Base-by-base conservation (phyloP, 1,140 invertebrate species). In the Drosophila melanica region DNA sequence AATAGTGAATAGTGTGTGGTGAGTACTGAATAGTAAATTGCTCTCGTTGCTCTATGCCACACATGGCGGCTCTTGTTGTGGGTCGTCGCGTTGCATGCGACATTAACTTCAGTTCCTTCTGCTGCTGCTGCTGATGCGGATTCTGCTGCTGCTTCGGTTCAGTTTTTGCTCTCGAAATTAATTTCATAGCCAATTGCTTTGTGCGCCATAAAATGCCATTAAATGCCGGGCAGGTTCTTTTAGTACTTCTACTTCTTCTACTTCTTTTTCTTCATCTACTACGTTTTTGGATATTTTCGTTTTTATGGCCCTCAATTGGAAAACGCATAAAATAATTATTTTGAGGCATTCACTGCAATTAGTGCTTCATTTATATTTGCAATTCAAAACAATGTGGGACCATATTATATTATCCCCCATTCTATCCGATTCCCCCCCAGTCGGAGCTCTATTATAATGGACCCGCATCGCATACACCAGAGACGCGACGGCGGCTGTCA, bases 281-380 rank as follows among this genome's bases (percentile, higher is more conserved):
- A 48, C 58, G 44, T 53, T 23, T 45, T 30, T 20, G 37, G 45
- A 37, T 65, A 39, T 60, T 63, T 50, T 69, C 42, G 48, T 65
- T 70, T 84, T 86, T 87, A 86, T 87, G 65, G 79, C 58, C 54
- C 41, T 33, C 82, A 86, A 86, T 79, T 87, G 79, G 70, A 45
- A 75, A 75, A 71, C 48, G 64, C 63, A 48, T 67, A 35, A 66
- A 50, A 74, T 53, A 51, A 62, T 60, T 9, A 41, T 62, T 57
- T 69, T 37, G 44, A 63, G 69, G 63, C 79, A 81, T 60, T 72
- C 64, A 59, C 75, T 77, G 82, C 82, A 87, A 87, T 87, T 87
- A 87, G 82, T 82, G 84, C 79, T 72, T 87, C 79, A 79, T 87
- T 87, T 81, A 87, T 79, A 86, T 86, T 87, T 81, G 82, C 82